Base-by-base conservation (phyloP, 2,888 invertebrate species). In the Seladonia tumulorum region DNA sequence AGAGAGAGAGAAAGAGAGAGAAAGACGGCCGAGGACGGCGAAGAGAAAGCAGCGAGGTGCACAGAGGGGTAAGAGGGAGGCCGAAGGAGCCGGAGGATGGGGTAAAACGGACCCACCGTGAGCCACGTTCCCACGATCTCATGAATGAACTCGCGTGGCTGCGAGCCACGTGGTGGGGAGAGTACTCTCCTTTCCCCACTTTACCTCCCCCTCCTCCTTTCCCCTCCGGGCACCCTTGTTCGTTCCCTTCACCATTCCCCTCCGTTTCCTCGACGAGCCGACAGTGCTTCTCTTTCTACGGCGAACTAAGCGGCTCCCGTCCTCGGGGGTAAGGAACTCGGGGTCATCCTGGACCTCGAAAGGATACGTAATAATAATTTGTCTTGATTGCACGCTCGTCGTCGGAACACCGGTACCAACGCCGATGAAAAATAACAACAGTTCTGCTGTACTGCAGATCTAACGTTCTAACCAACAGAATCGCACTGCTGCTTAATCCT, bases 141-240 rank as follows among this genome's bases (percentile, higher is more conserved):
- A 95, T 94, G 95, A 95, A 95, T 94, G 95, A 95, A 94, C 94
- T 94, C 94, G 95, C 94, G 95, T 95, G 95, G 95, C 94, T 92
- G 91, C 92, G 91, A 89, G 93, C 87, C 80, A 79, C 86, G 76
- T 87, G 90, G 93, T 90, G 92, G 93, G 92, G 90, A 82, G 70
- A 74, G 72, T 80, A 84, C 87, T 83, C 86, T 83, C 84, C 83
- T 82, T 84, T 79, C 80, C 79, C 85, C 71, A 18, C 49, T 18
- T 70, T 79, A 35, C 35, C 35, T 4, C 35, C 18, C 18, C 16
- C 63, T 10, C 35, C 66, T 8, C 29, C 35, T 2, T 25, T 0
- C 29, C 66, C 66, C 29, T 35, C 35, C 35, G 18, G 10, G 35
- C 68, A 18, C 35, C 35, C 14, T 35, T 22, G 39, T 63, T 8